These are phyloP conservation scores for Theristicus caerulescens DNA, from an alignment of 2,113 vertebrate species.

Conservation along the genomic window DNA sequence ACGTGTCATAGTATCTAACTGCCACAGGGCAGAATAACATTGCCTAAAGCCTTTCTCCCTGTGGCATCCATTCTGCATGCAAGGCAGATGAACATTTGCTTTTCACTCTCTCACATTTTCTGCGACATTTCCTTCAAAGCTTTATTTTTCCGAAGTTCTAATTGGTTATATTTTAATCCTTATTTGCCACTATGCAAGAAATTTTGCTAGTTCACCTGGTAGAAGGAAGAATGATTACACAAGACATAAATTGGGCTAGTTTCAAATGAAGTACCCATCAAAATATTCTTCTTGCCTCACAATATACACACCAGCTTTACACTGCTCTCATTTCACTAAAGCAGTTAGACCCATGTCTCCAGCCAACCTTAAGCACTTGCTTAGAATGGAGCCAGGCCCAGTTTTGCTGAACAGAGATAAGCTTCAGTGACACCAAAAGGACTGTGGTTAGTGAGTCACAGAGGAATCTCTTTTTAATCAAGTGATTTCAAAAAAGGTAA, in stretches of 20 bases:
- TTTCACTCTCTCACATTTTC: constrained; percentile 1
- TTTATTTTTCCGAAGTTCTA: neutral
- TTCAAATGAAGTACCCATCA: neutral
- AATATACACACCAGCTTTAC: neutral
- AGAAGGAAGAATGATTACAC: neutral
- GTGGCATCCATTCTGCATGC: constrained; percentile 9
- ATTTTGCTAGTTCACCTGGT: neutral
- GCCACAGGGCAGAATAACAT: constrained; percentile 17
- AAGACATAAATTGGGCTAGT: neutral
- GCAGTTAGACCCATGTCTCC: neutral
- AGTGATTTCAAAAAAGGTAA: neutral
- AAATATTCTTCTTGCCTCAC: neutral
- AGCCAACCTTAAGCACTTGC: neutral
- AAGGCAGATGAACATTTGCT: constrained; percentile 34
- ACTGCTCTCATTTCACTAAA: neutral
- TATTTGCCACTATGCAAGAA: neutral
- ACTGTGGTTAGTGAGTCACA: neutral
- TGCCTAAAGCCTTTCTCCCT: constrained; percentile 39
- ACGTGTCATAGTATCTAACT: neutral
- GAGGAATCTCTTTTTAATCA: constrained; percentile 24
- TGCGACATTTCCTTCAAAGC: constrained; percentile 13
- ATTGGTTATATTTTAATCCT: constrained; percentile 24
- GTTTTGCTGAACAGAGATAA: constrained; percentile 14
- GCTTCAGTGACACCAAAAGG: constrained; percentile 12
- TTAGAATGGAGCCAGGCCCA: neutral